A percentile compares a stretch with the other conserved stretches of the same genome.
Evolutionary conservation across 2,888 invertebrate genomes (phyloP).

Genomic region (Parnassius smintheus): DNA sequence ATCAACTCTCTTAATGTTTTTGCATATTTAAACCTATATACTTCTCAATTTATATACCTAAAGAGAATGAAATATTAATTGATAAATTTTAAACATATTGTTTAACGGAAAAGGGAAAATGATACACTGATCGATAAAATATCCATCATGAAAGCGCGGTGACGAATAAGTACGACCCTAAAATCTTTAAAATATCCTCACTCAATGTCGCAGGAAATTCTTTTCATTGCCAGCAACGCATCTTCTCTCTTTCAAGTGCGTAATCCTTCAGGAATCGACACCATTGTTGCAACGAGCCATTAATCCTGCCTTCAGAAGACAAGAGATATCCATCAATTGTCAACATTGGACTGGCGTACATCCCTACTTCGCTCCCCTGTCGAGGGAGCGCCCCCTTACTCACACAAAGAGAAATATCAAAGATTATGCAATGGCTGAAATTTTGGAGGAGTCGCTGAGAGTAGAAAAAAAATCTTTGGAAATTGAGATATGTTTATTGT

Average conservation of each 20-base stretch:
- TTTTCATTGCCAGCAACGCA: conserved; percentile 35
- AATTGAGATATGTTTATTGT: too few relatives aligned
- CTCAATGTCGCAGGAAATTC: conserved; percentile 33
- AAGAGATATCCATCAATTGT: conserved; percentile 81
- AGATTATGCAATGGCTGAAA: conserved; percentile 46
- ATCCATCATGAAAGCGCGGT: too few relatives aligned
- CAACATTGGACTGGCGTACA: conserved; percentile 72
- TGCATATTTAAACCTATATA: too few relatives aligned
- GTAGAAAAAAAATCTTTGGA: neutral
- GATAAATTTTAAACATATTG: too few relatives aligned
- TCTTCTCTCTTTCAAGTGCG: conserved; percentile 50
- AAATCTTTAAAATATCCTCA: conserved; percentile 12
- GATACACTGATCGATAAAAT: too few relatives aligned
- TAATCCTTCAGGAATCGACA: conserved; percentile 66
- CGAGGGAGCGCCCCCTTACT: conserved; percentile 45
- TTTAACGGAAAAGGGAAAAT: too few relatives aligned
- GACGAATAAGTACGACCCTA: neutral
- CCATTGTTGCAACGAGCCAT: conserved; percentile 64
- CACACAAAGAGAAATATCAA: conserved; percentile 56
- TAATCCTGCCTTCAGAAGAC: conserved; percentile 79
- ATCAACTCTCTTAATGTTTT: too few relatives aligned
- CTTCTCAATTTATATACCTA: too few relatives aligned
- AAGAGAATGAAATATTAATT: too few relatives aligned
- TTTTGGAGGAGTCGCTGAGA: conserved; percentile 1
- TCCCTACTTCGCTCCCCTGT: conserved; percentile 47